These are phyloP conservation scores for Campopleginae sp. DNA, from an alignment of 2,888 invertebrate species.

Conservation along the genomic window DNA sequence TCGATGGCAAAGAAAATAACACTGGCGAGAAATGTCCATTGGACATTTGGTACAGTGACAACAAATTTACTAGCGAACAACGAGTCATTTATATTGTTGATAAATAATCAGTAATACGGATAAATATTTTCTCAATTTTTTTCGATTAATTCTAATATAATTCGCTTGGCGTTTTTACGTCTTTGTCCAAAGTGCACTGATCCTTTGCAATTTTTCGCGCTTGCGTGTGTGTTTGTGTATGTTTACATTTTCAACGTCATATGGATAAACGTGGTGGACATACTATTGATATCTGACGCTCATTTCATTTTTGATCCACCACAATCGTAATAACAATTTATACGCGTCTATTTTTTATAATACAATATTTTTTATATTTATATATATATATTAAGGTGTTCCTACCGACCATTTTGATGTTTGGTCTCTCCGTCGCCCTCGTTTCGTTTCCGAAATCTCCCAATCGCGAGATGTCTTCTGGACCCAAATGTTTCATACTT, in stretches of 20 bases:
- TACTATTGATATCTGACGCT: slow-evolving; percentile 48
- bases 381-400: slow-evolving; percentile 70
- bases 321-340: slow-evolving; percentile 28
- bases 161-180: slow-evolving; percentile 17
- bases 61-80: neutral
- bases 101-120: neutral
- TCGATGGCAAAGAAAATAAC: neutral
- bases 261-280: slow-evolving; percentile 40
- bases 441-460: neutral
- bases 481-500: neutral
- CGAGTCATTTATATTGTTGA: neutral
- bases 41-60: neutral
- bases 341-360: slow-evolving; percentile 49
- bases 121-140: neutral
- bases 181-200: neutral
- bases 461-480: neutral
- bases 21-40: neutral
- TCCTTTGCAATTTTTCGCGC: neutral
- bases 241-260: neutral
- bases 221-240: neutral
- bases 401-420: slow-evolving; percentile 67
- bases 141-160: slow-evolving; percentile 1
- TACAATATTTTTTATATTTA: slow-evolving; percentile 33
- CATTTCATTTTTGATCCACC: slow-evolving; percentile 26
- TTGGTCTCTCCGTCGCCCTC: slow-evolving; percentile 12